phyloP scores from a whole-genome alignment of 2,113 vertebrate genomes.

The rabbit (Oryctolagus cuniculus) region mOryCun1.1 NC_091439.1:42611501-42612000 shows the following conservation, averaged over 20 bases:
- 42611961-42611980: neutral
- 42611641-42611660: neutral
- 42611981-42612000: neutral
- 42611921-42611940: neutral
- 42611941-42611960: neutral
- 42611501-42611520: neutral
- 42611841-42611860: neutral
- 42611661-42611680: neutral
- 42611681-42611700: neutral
- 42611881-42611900: neutral
- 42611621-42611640: neutral
- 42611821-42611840: neutral
- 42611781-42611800: neutral
- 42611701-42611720: neutral
- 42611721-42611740: slow-evolving; percentile 3
- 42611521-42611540: neutral
- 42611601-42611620: neutral
- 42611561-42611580: neutral
- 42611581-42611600: neutral
- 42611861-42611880: neutral
- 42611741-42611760: neutral
- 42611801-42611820: neutral
- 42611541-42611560: neutral
- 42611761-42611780: slow-evolving; percentile 17
- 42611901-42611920: neutral